Percentiles rank a stretch among this genome's conserved stretches.
Conservation (phyloP, 1,140 invertebrate genomes). For the Capitella teleta region DNA sequence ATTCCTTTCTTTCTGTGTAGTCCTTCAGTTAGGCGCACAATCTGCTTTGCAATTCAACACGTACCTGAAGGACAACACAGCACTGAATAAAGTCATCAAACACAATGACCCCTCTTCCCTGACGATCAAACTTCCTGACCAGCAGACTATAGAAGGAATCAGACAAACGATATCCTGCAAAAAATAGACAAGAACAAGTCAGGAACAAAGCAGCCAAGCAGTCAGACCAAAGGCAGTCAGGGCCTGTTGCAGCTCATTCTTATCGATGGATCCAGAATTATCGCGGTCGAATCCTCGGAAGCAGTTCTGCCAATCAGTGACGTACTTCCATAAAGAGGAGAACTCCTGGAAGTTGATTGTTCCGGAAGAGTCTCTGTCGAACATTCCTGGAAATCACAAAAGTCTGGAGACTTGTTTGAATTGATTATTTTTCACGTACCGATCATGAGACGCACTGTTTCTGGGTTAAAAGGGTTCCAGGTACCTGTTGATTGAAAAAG, state of each 20-base stretch:
- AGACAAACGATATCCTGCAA: slow-evolving; percentile 57
- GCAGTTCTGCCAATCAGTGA: slow-evolving; percentile 94
- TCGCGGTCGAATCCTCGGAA: slow-evolving; percentile 90
- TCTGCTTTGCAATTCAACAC: slow-evolving; percentile 39
- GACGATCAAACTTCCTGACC: slow-evolving; percentile 85
- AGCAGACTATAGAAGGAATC: slow-evolving; percentile 70
- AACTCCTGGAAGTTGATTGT: slow-evolving; percentile 93
- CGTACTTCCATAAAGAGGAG: slow-evolving; percentile 90
- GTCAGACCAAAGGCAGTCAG: slow-evolving; percentile 85
- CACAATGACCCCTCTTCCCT: slow-evolving; percentile 75
- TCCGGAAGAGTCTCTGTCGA: slow-evolving; percentile 79
- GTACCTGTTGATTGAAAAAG: slow-evolving; percentile 49
- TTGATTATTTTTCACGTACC: slow-evolving; percentile 47
- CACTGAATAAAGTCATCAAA: slow-evolving; percentile 99
- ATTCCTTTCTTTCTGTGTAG: no score
- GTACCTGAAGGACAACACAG: slow-evolving; percentile 83
- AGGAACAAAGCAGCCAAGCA: not conserved
- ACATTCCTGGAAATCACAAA: slow-evolving; percentile 68
- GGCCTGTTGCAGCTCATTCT: slow-evolving; percentile 75
- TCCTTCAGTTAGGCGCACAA: no score
- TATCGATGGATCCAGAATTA: slow-evolving; percentile 91
- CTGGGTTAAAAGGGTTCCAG: slow-evolving; percentile 95
- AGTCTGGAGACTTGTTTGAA: not conserved
- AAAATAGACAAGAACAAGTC: not conserved
- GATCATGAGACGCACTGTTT: slow-evolving; percentile 91